Base-by-base conservation (phyloP, 2,888 invertebrate species). In the Drosophila prostipennis region DNA sequence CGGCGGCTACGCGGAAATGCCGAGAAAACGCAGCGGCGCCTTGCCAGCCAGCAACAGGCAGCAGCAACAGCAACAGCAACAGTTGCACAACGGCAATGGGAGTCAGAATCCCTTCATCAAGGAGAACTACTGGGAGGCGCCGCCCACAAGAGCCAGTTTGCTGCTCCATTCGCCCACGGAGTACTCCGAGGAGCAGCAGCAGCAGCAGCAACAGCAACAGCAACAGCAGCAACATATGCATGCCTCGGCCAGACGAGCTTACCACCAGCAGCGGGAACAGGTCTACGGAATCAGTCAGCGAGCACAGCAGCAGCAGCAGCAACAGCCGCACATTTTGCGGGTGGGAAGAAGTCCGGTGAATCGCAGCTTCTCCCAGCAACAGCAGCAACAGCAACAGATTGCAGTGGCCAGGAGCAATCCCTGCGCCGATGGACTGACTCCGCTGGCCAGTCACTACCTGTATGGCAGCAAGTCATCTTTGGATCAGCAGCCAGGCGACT, bases 51-150 rank as follows among this genome's bases (percentile, higher is more conserved):
- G 58, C 80, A 80, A 56, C 63, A 73, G 13, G 51, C 29, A 29
- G 29, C 29, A 29, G 29, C 29, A 29, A 2, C 29, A 29, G 29
- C 76, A 86, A 76, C 76, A 64, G 16, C 74, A 82, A 19, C 79
- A 80, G 48, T 77, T 74, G 63, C 63, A 58, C 19, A 80, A 80
- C 16, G 88, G 56, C 60, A 61, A 16, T 43, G 65, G 45, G 76
- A 80, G 76, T 69, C 91, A 91, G 71, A 91, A 91, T 82, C 91
- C 91, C 7, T 91, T 91, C 52, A 89, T 91, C 26, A 91, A 89
- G 58, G 90, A 90, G 43, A 89, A 84, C 70, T 91, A 91, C 59
- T 91, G 91, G 91, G 91, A 92, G 39, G 56, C 77, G n/a, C 57
- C 63, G 6, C 61, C 84, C 34, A 67, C 80, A 40, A 81, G 90